Base-by-base conservation (phyloP, 2,113 vertebrate genomes). In the Cololabis saira region DNA sequence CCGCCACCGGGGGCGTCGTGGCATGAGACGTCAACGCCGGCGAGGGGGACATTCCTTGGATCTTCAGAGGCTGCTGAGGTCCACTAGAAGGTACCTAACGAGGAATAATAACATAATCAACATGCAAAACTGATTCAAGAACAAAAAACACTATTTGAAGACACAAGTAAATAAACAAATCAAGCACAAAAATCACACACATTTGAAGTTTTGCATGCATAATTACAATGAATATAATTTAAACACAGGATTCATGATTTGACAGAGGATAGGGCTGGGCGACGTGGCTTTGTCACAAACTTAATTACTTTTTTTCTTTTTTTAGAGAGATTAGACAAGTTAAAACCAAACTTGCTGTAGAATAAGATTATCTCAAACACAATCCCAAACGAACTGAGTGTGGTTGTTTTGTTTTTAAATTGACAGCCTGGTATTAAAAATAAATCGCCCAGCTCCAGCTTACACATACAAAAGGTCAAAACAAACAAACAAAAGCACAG, bases 31-130 rank as follows among this genome's bases (percentile, higher is more conserved):
- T 71, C 76, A 85, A 70, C 16, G 80, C 80, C 13, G 88, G 88
- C n/a, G 89, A 90, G 9, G 93, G 90, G 9, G 91, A 93, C 79
- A 92, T 81, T 67, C 88, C 76, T 80, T 93, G 92, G 76, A 95
- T 93, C 87, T 95, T 97, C 68, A 93, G 59, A 78, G 94, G 78
- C 76, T 91, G 91, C 68, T 90, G 94, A 60, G 94, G 94, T 61
- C 93, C 93, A 27, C 92, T 76, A 1, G 94, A 92, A 67, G 96
- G 94, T 72, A 96, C 93, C 95, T 97, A 87, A 5, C 75, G 45
- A 47, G 54, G 60, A 66, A 71, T 43, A 48, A 77, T 12, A 83
- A 53, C 10, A 65, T n/a, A 17, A 76, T 14, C 9, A 2, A 65
- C 30, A 64, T 52, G 12, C n/a, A 19, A 16, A 55, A 45, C 15